Percentiles rank a stretch among this genome's conserved stretches.
These are phyloP conservation scores for Premnoplex brunnescens DNA, from an alignment of 2,797 vertebrate species.

Conservation along the genomic window DNA sequence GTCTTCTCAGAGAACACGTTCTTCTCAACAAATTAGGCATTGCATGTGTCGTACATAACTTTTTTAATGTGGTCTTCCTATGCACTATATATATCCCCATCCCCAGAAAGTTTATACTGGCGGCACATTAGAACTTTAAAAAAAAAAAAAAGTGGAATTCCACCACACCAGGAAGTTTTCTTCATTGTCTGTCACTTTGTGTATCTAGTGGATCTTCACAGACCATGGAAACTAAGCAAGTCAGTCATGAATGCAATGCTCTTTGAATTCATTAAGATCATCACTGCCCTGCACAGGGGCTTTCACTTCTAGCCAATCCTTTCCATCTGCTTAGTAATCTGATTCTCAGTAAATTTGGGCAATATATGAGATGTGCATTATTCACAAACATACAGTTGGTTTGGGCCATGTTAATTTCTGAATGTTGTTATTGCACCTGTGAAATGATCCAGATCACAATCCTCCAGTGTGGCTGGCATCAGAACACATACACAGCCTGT, in stretches of 20 bases:
- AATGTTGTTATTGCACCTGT: background rate
- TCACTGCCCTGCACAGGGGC: background rate
- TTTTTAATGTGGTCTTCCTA: background rate
- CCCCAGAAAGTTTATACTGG: background rate
- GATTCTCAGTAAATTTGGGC: background rate
- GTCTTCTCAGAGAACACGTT: background rate
- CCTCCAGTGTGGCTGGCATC: background rate
- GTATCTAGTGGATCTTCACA: background rate
- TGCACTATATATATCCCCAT: background rate
- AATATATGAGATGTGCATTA: background rate
- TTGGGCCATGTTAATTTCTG: background rate
- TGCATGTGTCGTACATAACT: background rate
- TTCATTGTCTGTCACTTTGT: background rate
- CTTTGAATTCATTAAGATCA: background rate
- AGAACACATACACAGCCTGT: background rate
- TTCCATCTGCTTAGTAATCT: background rate
- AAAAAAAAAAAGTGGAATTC: background rate
- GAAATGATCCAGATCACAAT: background rate
- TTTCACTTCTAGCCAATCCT: background rate
- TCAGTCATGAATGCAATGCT: rapidly evolving
- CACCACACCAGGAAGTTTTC: background rate
- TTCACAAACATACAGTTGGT: background rate
- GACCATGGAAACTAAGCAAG: background rate
- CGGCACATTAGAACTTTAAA: background rate
- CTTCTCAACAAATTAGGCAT: background rate